Conservation (phyloP, 1,140 invertebrate genomes). For the Ladona fulva region DNA sequence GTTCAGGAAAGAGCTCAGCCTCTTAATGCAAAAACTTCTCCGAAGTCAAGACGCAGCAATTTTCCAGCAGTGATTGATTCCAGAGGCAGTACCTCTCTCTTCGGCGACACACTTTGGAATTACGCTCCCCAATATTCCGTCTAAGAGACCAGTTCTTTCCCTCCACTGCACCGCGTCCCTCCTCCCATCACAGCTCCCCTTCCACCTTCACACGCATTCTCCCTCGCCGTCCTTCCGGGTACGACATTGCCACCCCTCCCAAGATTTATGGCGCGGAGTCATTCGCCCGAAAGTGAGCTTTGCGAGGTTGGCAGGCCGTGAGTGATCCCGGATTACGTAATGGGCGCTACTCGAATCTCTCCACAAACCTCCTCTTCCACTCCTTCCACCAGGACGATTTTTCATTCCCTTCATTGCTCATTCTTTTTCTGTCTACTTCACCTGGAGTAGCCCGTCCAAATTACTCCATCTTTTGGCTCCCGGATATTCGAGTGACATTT, state of each 20-base stretch:
- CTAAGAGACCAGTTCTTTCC: background rate
- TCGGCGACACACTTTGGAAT: too few species aligned
- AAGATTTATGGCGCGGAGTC: background rate
- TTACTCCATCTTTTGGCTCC: too few species aligned
- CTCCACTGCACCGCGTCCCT: background rate
- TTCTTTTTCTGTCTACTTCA: too few species aligned
- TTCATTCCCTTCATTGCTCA: too few species aligned
- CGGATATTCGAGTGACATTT: too few species aligned
- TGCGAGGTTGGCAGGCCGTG: background rate
- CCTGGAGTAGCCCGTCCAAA: too few species aligned
- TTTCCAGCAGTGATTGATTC: too few species aligned
- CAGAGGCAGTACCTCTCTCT: too few species aligned
- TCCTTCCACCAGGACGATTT: background rate
- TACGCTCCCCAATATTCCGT: too few species aligned
- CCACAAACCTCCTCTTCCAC: background rate
- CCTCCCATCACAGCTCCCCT: background rate
- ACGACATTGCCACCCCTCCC: background rate
- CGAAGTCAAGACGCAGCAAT: too few species aligned
- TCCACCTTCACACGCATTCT: background rate
- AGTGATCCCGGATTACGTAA: slow-evolving; percentile 1
- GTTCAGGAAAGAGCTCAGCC: too few species aligned
- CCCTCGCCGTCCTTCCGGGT: background rate
- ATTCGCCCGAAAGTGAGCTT: background rate
- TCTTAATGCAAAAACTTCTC: too few species aligned
- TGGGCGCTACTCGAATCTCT: background rate